These are phyloP conservation scores for Mamestra brassicae DNA, from an alignment of 2,888 invertebrate species.

Conservation along the genomic window DNA sequence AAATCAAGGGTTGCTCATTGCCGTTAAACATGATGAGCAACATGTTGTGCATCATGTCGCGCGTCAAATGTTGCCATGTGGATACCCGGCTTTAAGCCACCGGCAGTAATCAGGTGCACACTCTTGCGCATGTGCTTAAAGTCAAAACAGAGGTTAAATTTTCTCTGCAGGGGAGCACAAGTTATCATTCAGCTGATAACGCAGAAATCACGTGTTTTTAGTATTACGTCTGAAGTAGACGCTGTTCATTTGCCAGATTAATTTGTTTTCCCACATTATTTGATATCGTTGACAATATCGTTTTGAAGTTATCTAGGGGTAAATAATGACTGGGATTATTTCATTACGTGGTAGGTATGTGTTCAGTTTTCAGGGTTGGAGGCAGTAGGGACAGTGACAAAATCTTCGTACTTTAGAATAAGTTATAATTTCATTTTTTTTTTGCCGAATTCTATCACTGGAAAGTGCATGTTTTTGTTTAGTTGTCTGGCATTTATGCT, in stretches of 20 bases:
- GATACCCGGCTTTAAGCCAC: no score
- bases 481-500: no score
- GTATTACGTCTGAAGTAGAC: constrained; percentile 23
- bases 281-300: constrained; percentile 29
- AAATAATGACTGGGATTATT: constrained; percentile 8
- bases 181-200: constrained; percentile 23
- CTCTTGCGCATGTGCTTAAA: background rate
- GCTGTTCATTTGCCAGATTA: constrained; percentile 19
- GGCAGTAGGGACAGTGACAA: background rate
- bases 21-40: no score
- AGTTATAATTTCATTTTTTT: no score
- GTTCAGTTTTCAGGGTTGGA: background rate
- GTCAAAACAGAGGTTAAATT: background rate
- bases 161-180: constrained; percentile 42
- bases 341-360: background rate
- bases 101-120: background rate
- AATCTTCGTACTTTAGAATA: no score
- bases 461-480: no score
- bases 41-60: no score
- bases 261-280: constrained; percentile 17
- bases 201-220: constrained; percentile 4
- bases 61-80: no score
- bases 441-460: no score
- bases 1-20: no score
- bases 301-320: constrained; percentile 30